Base-by-base conservation (phyloP, 2,797 vertebrate genomes). In the Poeciliopsis turneri region DNA sequence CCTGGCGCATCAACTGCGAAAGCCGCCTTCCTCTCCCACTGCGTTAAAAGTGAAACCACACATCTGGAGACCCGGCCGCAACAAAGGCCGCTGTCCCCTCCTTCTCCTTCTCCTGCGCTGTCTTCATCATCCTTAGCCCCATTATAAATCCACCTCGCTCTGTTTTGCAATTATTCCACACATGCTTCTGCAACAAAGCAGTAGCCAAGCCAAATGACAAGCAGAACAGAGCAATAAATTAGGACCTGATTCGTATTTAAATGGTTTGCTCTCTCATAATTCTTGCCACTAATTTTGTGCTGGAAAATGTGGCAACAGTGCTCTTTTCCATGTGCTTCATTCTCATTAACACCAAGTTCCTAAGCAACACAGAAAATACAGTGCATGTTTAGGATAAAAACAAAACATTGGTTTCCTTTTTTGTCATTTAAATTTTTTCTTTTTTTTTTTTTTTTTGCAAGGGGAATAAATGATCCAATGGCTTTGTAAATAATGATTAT, bases 141-240 rank as follows among this genome's bases (percentile, higher is more conserved):
- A 92, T 88, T 57, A 74, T 74, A 92, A 94, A 93, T 90, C 90
- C 87, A 88, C 90, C 87, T 82, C 92, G 90, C 87, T 90, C 87
- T 64, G 55, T 59, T 93, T 91, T 85, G 74, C 94, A 95, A 95
- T 95, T 93, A 92, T 93, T 90, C 91, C 90, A 76, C 94, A 94
- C 91, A 88, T 88, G 89, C 92, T 92, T 91, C 88, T 85, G 89
- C 92, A 94, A 94, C 94, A 95, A 92, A 92, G 92, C 92, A 94
- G 95, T 95, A 96, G 95, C 93, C 90, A 87, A 94, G 92, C 91
- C 93, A 95, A 95, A 96, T 94, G 93, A 95, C 95, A 95, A 95
- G 95, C 95, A 95, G 95, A 93, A 92, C 92, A 81, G 53, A 82
- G 88, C 83, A 85, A 93, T 96, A 95, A 96, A 96, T 95, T 95